A percentile compares a stretch with the other conserved stretches of the same genome.
Conservation (phyloP, 2,797 vertebrate genomes). For the Acomys russatus region DNA sequence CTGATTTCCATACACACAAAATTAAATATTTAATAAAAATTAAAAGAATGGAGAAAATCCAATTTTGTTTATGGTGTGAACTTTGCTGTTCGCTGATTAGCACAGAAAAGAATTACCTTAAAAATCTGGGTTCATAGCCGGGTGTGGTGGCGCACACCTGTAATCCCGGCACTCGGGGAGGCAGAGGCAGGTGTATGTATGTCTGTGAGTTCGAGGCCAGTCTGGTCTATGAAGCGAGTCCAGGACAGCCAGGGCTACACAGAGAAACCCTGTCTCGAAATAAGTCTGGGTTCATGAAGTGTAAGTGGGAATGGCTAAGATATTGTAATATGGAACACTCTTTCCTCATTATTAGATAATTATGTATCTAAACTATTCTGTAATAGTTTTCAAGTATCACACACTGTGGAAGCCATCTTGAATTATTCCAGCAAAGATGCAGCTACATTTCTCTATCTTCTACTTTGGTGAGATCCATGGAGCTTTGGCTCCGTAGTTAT, state of each 20-base stretch:
- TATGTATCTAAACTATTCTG: not conserved
- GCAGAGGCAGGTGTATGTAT: too few relatives aligned
- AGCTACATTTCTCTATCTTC: not conserved
- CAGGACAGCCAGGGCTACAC: too few relatives aligned
- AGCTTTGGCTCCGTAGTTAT: not conserved
- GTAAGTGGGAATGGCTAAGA: not conserved
- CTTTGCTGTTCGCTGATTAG: slow-evolving; percentile 18
- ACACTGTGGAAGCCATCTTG: not conserved
- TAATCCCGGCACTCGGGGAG: too few relatives aligned
- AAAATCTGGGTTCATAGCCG: not conserved
- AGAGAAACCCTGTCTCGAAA: too few relatives aligned
- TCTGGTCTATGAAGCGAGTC: too few relatives aligned
- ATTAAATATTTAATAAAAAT: not conserved
- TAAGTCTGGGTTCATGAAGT: not conserved
- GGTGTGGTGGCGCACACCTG: too few relatives aligned
- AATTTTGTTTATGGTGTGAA: not conserved
- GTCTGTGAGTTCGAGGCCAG: too few relatives aligned
- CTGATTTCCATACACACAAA: not conserved
- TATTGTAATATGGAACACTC: not conserved
- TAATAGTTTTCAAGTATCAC: slow-evolving; percentile 15
- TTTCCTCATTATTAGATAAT: not conserved
- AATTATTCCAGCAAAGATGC: not conserved
- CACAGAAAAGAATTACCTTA: not conserved
- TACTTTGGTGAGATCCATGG: not conserved
- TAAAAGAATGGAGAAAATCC: not conserved